A percentile compares a stretch with the other conserved stretches of the same genome.
Evolutionary conservation across 2,888 invertebrate genomes (phyloP).

Genomic region (Dicyrtoma fusca): DNA sequence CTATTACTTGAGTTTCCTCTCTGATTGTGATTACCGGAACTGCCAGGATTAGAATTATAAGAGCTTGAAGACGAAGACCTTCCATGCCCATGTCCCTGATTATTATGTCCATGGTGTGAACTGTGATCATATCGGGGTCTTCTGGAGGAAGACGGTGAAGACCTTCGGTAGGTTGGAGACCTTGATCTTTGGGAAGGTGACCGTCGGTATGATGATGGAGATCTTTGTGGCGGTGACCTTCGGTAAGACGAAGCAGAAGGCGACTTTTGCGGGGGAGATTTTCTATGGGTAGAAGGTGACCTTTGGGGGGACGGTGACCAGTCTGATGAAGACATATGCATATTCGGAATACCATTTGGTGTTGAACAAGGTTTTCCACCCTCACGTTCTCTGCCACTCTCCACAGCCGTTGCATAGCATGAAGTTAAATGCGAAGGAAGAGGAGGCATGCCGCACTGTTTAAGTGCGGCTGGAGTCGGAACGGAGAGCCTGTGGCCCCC

Average conservation of each 20-base stretch:
- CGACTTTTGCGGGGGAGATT: not conserved
- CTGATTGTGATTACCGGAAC: not conserved
- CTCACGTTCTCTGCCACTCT: not conserved
- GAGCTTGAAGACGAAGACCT: not conserved
- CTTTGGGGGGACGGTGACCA: constrained; percentile 2
- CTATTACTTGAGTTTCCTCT: not conserved
- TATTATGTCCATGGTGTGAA: constrained; percentile 1
- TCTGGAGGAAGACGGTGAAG: not conserved
- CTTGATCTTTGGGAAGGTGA: not conserved
- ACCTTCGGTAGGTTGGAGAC: constrained; percentile 1
- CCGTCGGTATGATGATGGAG: not conserved
- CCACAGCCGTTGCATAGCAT: not conserved
- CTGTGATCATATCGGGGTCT: not conserved
- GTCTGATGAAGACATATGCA: not conserved
- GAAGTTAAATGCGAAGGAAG: constrained; percentile 38
- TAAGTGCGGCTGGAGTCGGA: constrained; percentile 53
- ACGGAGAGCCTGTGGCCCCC: constrained; percentile 49
- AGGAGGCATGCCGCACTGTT: constrained; percentile 55
- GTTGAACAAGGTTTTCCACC: not conserved
- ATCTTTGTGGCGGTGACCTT: not conserved
- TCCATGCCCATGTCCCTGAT: not conserved
- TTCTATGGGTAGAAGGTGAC: not conserved
- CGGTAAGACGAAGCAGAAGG: not conserved
- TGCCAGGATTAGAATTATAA: not conserved
- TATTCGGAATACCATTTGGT: not conserved